Evolutionary conservation across 2,888 invertebrate genomes (phyloP), one percentile per base, ranked within the genome.

Genomic region (Mamestra brassicae): DNA sequence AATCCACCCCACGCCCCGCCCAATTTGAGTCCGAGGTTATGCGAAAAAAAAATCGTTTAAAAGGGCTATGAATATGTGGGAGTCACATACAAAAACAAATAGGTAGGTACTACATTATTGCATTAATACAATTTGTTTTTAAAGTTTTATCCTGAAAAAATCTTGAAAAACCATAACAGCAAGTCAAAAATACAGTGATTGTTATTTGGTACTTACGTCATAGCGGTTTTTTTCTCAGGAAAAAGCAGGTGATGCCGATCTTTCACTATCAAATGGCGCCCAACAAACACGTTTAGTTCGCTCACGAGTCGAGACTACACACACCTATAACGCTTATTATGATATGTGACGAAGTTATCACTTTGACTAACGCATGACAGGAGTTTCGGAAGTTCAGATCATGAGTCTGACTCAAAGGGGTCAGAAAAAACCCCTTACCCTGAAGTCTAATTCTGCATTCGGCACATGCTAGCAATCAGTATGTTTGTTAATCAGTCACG

Each of bases 361-460:
- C 26, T 36, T 11, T 52, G 13, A 65, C 65, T 45, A 17, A 4
- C 13, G 1, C 11, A 4, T 52, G 17, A 38, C 0, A 26, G 13
- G 8, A 64, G 36, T 42, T 42, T 17, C 13, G 36, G 42, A 52
- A 38, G 50, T 26, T 42, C 13, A 36, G 65, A 45, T n/a, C n/a
- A 26, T 11, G 17, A 65, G 45, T 15, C 58, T 54, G 58, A 69
- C 34, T 47, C 38, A 67, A 76, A 38, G 26, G 47, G 15, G 8
- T n/a, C n/a, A n/a, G 15, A 34, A 61, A 57, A 77, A 77, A 50
- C 45, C 54, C 11, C 38, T 61, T 15, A 13, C n/a, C 47, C 6
- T 61, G 11, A 54, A n/a, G n/a, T n/a, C n/a, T n/a, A n/a, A n/a
- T n/a, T n/a, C n/a, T n/a, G n/a, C n/a, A n/a, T n/a, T n/a, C n/a